Conservation (phyloP, 2,888 invertebrate species). For the Sipha maydis region DNA sequence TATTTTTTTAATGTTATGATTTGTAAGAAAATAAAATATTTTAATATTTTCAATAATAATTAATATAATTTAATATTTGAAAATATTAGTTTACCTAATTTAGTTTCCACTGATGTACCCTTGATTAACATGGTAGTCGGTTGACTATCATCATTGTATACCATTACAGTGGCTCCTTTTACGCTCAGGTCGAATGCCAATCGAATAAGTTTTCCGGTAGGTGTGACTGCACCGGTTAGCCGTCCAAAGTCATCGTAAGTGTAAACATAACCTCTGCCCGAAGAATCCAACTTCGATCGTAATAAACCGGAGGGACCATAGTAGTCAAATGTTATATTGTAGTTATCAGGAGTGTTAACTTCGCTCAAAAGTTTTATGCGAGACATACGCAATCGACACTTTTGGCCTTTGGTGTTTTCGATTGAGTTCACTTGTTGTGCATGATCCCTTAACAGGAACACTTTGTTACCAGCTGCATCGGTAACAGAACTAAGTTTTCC, state of each 20-base stretch:
- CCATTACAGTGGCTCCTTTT: conserved; percentile 88
- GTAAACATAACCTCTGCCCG: conserved; percentile 90
- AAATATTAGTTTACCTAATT: conserved; percentile 70
- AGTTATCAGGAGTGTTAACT: conserved; percentile 90
- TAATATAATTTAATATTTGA: too few relatives aligned
- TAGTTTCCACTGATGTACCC: conserved; percentile 85
- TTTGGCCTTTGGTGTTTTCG: conserved; percentile 92
- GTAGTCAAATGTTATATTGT: conserved; percentile 93
- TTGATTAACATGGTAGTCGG: conserved; percentile 88
- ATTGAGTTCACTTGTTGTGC: conserved; percentile 92
- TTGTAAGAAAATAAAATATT: too few relatives aligned
- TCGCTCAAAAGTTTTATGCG: conserved; percentile 92
- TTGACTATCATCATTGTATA: conserved; percentile 83
- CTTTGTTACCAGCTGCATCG: conserved; percentile 91
- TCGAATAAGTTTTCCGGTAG: conserved; percentile 92
- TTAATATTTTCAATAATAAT: too few relatives aligned
- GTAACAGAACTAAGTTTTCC: conserved; percentile 94
- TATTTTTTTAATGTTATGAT: background rate
- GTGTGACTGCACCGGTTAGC: conserved; percentile 89
- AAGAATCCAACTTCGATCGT: conserved; percentile 88
- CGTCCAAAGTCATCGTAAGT: conserved; percentile 95
- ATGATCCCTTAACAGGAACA: conserved; percentile 83
- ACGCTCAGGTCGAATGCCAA: conserved; percentile 89
- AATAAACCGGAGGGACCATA: conserved; percentile 89
- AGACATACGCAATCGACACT: conserved; percentile 89